Evolutionary conservation across 2,888 invertebrate genomes (phyloP).

Genomic region (Margaritifera margaritifera): DNA sequence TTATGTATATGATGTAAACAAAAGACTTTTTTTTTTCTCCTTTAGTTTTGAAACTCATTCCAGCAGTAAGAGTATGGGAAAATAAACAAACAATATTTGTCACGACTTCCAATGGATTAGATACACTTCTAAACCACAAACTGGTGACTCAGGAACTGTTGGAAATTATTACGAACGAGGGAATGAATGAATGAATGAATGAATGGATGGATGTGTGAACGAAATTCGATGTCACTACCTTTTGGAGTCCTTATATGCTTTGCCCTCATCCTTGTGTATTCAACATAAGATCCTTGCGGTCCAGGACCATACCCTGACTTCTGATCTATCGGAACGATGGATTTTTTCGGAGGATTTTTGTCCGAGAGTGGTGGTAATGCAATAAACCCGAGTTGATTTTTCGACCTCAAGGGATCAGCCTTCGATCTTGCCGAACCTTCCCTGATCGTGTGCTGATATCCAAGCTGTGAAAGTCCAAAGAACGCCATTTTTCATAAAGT

Average conservation of each 20-base stretch:
- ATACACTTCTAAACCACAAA: too few relatives aligned
- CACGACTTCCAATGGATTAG: too few relatives aligned
- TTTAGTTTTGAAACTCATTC: too few relatives aligned
- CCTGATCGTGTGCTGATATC: slow-evolving; percentile 69
- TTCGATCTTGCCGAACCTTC: slow-evolving; percentile 56
- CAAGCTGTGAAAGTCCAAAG: slow-evolving; percentile 68
- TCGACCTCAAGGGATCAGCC: slow-evolving; percentile 52
- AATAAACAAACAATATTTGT: too few relatives aligned
- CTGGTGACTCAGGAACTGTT: too few relatives aligned
- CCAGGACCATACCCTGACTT: slow-evolving; percentile 65
- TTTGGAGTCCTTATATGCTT: slow-evolving; percentile 66
- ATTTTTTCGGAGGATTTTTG: slow-evolving; percentile 51
- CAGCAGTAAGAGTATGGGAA: too few relatives aligned
- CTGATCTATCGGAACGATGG: slow-evolving; percentile 65
- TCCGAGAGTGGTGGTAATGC: slow-evolving; percentile 64
- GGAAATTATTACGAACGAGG: neutral
- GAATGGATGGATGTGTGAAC: neutral
- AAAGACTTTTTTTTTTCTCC: too few relatives aligned
- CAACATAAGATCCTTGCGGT: slow-evolving; percentile 62
- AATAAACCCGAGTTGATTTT: slow-evolving; percentile 57
- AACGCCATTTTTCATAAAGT: slow-evolving; percentile 62
- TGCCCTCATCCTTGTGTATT: slow-evolving; percentile 62
- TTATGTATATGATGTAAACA: too few relatives aligned
- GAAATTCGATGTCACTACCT: slow-evolving; percentile 40
- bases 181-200: too few relatives aligned